These are phyloP conservation scores for Rissa tridactyla DNA, from an alignment of 2,113 vertebrate genomes.

Conservation along the genomic window DNA sequence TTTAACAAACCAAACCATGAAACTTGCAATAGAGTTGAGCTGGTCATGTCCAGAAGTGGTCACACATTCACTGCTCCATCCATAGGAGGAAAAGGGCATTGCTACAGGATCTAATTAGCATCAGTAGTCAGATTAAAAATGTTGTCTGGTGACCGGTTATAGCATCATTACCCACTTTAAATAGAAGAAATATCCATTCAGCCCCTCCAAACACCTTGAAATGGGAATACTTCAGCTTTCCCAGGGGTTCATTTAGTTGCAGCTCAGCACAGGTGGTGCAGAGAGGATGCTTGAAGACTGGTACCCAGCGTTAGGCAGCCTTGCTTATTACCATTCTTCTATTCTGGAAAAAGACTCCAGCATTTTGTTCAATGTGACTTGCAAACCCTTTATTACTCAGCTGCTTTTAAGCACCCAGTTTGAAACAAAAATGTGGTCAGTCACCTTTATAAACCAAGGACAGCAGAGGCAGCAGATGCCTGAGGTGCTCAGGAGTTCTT, in stretches of 20 bases:
- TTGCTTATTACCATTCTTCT: background rate
- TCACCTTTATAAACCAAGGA: background rate
- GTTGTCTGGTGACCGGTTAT: background rate
- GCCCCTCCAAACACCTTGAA: background rate
- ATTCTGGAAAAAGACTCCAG: background rate
- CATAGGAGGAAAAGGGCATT: background rate
- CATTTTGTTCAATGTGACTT: background rate
- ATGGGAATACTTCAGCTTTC: background rate
- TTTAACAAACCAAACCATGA: background rate
- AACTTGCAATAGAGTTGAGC: background rate
- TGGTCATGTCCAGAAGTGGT: background rate
- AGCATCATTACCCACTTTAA: background rate
- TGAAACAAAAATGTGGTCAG: background rate
- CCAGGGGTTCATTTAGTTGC: background rate
- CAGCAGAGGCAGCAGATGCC: fast-evolving
- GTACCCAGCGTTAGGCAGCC: background rate
- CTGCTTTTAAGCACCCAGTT: background rate
- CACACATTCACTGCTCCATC: fast-evolving
- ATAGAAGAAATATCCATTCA: background rate
- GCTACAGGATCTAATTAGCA: background rate
- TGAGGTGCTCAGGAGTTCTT: background rate
- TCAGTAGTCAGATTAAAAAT: background rate
- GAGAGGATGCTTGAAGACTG: background rate
- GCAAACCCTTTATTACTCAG: background rate
- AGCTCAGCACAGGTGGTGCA: background rate